Base-by-base conservation (phyloP, 2,797 vertebrate species). In the Mico argentatus region DNA sequence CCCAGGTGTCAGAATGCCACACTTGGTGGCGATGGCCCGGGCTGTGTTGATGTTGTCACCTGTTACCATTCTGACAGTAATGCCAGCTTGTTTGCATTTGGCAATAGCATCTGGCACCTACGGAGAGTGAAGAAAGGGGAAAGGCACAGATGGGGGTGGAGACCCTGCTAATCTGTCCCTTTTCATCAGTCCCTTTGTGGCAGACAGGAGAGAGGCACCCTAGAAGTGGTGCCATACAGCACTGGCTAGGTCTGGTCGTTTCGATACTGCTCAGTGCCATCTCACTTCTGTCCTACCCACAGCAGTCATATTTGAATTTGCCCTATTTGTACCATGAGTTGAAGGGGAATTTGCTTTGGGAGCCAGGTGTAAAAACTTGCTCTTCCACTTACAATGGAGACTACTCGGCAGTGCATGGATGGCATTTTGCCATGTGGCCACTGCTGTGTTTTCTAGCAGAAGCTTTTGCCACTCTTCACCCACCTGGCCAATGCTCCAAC, bases 21-120 rank as follows among this genome's bases (percentile, higher is more conserved):
- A 99, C 98, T 99, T 99, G 97, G 99, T 99, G 88, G 99, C 99
- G 0, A 99, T 99, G 98, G 99, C 99, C 0, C 99, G 99, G 39
- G 99, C 99, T 0, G 99, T 99, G 98, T 99, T 99, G 98, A 99
- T 99, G 97, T 99, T 99, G 99, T 99, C 99, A 44, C 99, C 99
- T 0, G 99, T 99, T 92, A 99, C 99, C 99, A 99, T 99, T 15
- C 99, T 99, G 4, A 99, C 99, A 0, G 99, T 99, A 98, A 99
- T 99, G 24, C 99, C 99, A 0, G 99, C 99, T 5, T 98, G 99
- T 98, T 99, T 99, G 98, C 99, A 99, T 97, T 99, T 99, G 3
- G 98, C 0, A 67, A 99, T 99, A 55, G 99, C 99, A 0, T 99
- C 99, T 0, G 99, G 99, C 44, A 99, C 99, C 99, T 99, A 96